Base-by-base conservation (phyloP, 2,113 vertebrate genomes). In the Sciurus niger region DNA sequence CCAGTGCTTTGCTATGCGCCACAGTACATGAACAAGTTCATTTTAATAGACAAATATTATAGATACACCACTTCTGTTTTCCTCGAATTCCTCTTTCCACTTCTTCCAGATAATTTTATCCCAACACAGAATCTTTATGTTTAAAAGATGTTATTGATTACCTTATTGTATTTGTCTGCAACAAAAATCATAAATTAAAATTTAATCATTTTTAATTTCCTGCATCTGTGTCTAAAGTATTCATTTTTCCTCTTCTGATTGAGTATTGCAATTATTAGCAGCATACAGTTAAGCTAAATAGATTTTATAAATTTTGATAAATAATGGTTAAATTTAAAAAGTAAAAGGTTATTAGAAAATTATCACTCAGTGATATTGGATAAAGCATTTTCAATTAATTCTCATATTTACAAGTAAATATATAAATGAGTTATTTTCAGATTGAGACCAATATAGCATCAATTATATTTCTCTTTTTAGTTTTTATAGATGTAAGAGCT, bases 151-250 rank as follows among this genome's bases (percentile, higher is more conserved):
- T 83, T 76, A 25, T 60, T 77, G 53, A 30, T 89, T 63, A 16
- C 13, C 32, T 46, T 79, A 65, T 74, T 28, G 20, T 65, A 58
- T 90, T 90, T 97, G 94, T 94, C 85, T 94, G 58, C 53, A 91
- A 85, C 48, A 93, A 87, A 95, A 78, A 48, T 53, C 46, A 77
- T 58, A 76, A 89, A 43, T 85, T 89, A 68, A 70, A 77, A 83
- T 97, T 43, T n/a, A 92, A 86, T 82, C 25, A 58, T 53, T 77
- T 91, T 53, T 77, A 28, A 79, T 84, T 65, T 90, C 51, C 28
- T 53, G 8, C 51, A 67, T 88, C 43, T 55, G 28, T 82, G 87
- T 93, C 73, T 37, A n/a, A 74, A 76, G 28, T 83, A 83, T 79
- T 94, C n/a, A 43, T 73, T 79, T 84, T 85, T 18, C 40, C 74